Percentiles rank a stretch among this genome's conserved stretches.
Evolutionary conservation across 2,113 vertebrate genomes (phyloP).

Genomic region (Ictidomys tridecemlineatus): DNA sequence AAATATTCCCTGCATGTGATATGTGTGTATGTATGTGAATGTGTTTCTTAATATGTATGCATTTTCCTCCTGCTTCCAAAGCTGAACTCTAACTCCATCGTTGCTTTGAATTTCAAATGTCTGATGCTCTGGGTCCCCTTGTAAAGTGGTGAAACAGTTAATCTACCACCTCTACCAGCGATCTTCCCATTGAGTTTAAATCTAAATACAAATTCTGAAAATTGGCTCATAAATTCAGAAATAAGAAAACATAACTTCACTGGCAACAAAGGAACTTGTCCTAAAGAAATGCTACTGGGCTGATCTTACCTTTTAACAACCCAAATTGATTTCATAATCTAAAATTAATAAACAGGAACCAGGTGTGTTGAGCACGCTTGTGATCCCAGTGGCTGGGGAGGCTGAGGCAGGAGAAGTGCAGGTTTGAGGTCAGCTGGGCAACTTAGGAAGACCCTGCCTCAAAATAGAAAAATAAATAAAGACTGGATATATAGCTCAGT

Average conservation of each 20-base stretch:
- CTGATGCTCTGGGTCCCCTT: not conserved
- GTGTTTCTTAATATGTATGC: too few species aligned
- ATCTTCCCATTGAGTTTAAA: slow-evolving; percentile 13
- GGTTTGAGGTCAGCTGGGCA: too few species aligned
- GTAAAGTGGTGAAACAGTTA: not conserved
- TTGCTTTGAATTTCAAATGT: not conserved
- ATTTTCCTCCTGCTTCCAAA: slow-evolving; percentile 1
- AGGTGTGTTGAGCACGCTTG: too few species aligned
- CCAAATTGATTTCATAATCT: not conserved
- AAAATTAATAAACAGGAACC: not conserved
- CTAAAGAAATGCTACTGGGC: not conserved
- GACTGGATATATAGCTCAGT: too few species aligned
- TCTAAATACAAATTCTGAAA: slow-evolving; percentile 4
- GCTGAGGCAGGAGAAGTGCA: too few species aligned
- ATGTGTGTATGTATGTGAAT: too few species aligned
- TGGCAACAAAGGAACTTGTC: not conserved
- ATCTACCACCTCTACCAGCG: not conserved
- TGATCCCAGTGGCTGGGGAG: too few species aligned
- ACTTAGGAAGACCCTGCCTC: too few species aligned
- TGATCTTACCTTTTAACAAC: not conserved
- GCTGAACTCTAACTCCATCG: not conserved
- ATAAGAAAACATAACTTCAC: not conserved
- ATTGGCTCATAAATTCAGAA: not conserved
- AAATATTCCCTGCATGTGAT: not conserved
- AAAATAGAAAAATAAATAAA: too few species aligned